Base-by-base conservation (phyloP, 2,113 vertebrate genomes). In the Hypanus sabinus region DNA sequence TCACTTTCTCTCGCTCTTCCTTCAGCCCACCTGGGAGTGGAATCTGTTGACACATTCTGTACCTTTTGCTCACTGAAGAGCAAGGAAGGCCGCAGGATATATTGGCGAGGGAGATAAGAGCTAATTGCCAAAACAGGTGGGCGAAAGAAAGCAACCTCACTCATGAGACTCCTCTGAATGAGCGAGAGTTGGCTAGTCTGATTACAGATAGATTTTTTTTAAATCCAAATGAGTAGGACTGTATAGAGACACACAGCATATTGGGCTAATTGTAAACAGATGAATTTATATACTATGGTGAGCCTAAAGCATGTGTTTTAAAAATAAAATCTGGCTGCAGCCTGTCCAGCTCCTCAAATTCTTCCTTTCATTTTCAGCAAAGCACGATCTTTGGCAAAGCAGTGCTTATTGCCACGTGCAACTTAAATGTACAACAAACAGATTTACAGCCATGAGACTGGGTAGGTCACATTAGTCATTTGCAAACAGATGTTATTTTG, bases 191-290 rank as follows among this genome's bases (percentile, higher is more conserved):
- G 18, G 18, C 22, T 24, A 7, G 79, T 81, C 79, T 38, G n/a
- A 79, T 79, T 79, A 18, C 16, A 79, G 33, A 83, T 91, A 5
- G 91, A 30, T 27, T 73, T 75, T 93, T 75, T 70, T 46, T 3
- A 46, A 46, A 62, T 73, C 70, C 68, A 93, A 71, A 73, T 93
- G 38, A 75, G 27, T 16, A 55, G 24, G 68, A 93, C 20, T 73
- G 36, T 9, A 30, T 2, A 93, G 70, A 93, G 68, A 71, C 33
- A 38, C 57, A n/a, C 83, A 62, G 22, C 24, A 8, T 27, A 55
- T 33, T 73, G 68, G 70, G 70, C 5, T 93, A 93, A 93, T 73
- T 93, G 91, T 55, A 93, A 93, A 93, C 68, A 93, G 70, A 93
- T 93, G 91, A 75, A 73, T 55, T 93, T 38, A 38, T 46, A 93